Base-by-base conservation (phyloP, 2,797 vertebrate species). In the Threskiornis aethiopicus region DNA sequence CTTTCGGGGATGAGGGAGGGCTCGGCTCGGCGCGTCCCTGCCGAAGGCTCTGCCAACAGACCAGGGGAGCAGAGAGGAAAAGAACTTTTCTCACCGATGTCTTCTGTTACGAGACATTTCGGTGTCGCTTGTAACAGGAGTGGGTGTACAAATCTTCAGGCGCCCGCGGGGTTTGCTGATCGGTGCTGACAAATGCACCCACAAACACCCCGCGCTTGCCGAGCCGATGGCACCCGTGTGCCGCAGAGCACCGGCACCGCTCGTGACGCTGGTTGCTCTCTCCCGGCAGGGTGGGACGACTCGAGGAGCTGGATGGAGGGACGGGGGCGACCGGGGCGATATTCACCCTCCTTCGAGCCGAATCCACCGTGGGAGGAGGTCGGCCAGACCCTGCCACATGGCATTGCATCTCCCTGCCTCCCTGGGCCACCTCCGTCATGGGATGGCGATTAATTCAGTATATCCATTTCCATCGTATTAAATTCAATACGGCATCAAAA, bases 391-490 rank as follows among this genome's bases (percentile, higher is more conserved):
- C 61, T 7, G 44, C 20, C 7, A 1, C 1, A 7, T 14, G 33
- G 37, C 59, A n/a, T n/a, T 9, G 3, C 15, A 1, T 41, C 35
- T 31, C 35, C n/a, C 16, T 26, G 57, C 35, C 35, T 59, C 54
- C n/a, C 13, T 0, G 1, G 55, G 73, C 55, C 22, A 4, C 16
- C 39, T 29, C 57, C 3, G 0, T 9, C 9, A 6, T 1, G 29
- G 39, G 33, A 22, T 9, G 57, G n/a, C 16, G 2, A 35, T 39
- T n/a, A 62, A 25, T 17, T 46, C 64, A 5, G 4, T n/a, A 28
- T 10, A 3, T 5, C 4, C 4, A 1, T 33, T 47, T 70, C 29
- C 10, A 6, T 12, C 18, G 31, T 12, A 7, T 35, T 22, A 15
- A 31, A 57, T 57, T 21, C 49, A 42, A 18, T 2, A 3, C 1